A percentile compares a stretch with the other conserved stretches of the same genome.
Conservation (phyloP, 2,113 vertebrate genomes). For the Oriolus oriolus region DNA sequence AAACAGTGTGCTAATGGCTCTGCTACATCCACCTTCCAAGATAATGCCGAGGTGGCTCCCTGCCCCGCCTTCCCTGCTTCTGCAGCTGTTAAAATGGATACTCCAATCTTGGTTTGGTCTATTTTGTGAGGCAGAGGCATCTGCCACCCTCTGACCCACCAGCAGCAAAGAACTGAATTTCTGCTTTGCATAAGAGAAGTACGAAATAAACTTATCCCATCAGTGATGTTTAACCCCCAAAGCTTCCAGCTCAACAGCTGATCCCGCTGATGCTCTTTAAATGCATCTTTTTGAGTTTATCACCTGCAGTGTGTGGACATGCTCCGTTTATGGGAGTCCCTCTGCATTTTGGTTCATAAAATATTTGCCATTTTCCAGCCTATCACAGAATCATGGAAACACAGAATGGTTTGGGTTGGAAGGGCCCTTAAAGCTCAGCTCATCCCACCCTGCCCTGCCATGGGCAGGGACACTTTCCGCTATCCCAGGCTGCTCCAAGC, state of each 20-base stretch:
- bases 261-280: not conserved
- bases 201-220: not conserved
- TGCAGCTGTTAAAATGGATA: not conserved
- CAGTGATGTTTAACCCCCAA: not conserved
- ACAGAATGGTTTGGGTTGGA: not conserved
- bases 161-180: not conserved
- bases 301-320: not conserved
- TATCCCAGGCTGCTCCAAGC: not conserved
- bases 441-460: not conserved
- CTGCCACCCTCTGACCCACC: not conserved
- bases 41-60: not conserved
- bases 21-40: not conserved
- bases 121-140: not conserved
- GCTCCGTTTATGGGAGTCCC: not conserved
- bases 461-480: not conserved
- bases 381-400: not conserved
- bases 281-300: not conserved
- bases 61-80: not conserved
- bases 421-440: not conserved
- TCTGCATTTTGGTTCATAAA: not conserved
- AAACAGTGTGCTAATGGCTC: conserved; percentile 22
- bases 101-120: not conserved
- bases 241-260: not conserved
- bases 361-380: not conserved
- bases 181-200: not conserved